Base-by-base conservation (phyloP, 2,888 invertebrate species). In the Lithosia quadra region DNA sequence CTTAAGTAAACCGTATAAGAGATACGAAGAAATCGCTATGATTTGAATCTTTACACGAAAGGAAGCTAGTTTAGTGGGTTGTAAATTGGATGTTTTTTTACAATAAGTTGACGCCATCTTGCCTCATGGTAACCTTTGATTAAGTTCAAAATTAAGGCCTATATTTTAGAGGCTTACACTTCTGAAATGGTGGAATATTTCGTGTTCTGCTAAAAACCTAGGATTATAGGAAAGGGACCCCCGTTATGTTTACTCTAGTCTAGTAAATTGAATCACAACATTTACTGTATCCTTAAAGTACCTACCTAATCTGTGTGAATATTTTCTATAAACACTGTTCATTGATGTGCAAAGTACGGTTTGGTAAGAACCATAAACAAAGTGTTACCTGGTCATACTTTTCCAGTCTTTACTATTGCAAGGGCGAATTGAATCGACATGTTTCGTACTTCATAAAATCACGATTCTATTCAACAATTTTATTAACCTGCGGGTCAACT, bases 381-480 rank as follows among this genome's bases (percentile, higher is more conserved):
- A 2, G 13, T 36, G 9, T 4, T 15, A 15, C 15, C 15, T 39
- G 1, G 15, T 5, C n/a, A 28, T 28, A 28, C 28, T 28, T 28
- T 28, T 4, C 28, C 28, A 28, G 5, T 5, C 28, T 28, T 28
- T 28, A 28, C 28, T 28, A 28, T n/a, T 28, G 28, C 5, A 28
- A 28, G 28, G 0, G 36, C 36, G 13, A 18, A 49, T n/a, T n/a
- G 49, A n/a, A 43, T 43, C 43, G 43, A 43, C 43, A 43, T 49
- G 9, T 49, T 0, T 18, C 43, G 8, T 43, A 43, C 7, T 49
- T n/a, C 49, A 49, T n/a, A 49, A n/a, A 49, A 49, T 49, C 49
- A 49, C 49, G 49, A 49, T 49, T 49, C 49, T 49, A 49, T 49
- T 49, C n/a, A 49, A 49, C n/a, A 49, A n/a, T n/a, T n/a, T n/a